A percentile compares a stretch with the other conserved stretches of the same genome.
These are phyloP conservation scores for Arnoldichthys spilopterus DNA, from an alignment of 2,797 vertebrate genomes.

Conservation along the genomic window DNA sequence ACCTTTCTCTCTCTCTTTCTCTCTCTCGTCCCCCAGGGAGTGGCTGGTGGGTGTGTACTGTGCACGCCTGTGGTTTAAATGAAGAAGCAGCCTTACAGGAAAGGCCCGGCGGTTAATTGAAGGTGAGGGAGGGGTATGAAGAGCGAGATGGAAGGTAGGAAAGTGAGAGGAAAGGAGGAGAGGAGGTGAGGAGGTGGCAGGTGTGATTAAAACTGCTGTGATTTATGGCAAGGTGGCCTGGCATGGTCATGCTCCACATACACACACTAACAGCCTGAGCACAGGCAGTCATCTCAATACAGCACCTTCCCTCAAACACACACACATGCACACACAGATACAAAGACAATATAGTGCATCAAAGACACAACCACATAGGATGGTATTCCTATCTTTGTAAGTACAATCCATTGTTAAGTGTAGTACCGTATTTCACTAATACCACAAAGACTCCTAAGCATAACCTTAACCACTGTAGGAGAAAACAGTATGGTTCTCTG, in stretches of 20 bases:
- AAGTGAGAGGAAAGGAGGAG: conserved; percentile 69
- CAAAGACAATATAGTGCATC: background rate
- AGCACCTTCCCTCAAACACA: conserved; percentile 46
- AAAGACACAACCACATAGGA: too few relatives aligned
- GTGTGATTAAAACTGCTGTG: conserved; percentile 94
- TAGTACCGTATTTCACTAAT: too few relatives aligned
- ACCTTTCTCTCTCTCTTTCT: conserved; percentile 42
- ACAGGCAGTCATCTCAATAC: conserved; percentile 72
- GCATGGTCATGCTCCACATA: conserved; percentile 77
- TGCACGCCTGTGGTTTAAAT: conserved; percentile 92
- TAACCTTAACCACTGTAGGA: too few relatives aligned
- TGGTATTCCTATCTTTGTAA: background rate
- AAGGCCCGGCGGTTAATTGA: conserved; percentile 93
- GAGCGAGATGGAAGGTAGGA: conserved; percentile 79
- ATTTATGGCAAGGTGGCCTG: conserved; percentile 92
- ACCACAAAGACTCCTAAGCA: too few relatives aligned
- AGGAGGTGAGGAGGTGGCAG: conserved; percentile 76
- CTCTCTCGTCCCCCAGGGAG: conserved; percentile 81
- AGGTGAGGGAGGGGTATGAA: conserved; percentile 74
- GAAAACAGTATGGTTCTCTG: too few relatives aligned
- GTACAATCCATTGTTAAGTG: too few relatives aligned
- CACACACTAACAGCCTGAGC: too few relatives aligned
- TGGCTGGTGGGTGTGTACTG: conserved; percentile 85
- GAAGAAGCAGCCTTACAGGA: conserved; percentile 85
- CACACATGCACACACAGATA: conserved; percentile 14